Percentiles rank a stretch among this genome's conserved stretches.
Conservation (phyloP, 2,888 invertebrate genomes). For the Bombyx huttoni region DNA sequence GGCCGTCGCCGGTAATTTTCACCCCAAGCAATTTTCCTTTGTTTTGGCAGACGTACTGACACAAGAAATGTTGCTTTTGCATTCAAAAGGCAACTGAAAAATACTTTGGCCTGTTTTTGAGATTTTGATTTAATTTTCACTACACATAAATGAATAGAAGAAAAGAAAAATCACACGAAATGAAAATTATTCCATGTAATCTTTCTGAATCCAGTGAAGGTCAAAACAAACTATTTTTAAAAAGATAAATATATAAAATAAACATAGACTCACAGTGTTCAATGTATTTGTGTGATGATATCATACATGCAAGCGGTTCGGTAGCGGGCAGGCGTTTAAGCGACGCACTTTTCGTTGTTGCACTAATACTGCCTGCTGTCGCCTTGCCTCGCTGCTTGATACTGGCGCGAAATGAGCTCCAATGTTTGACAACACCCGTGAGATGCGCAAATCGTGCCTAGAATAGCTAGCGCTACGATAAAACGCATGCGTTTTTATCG, state of each 20-base stretch:
- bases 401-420: conserved; percentile 7
- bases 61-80: too few species aligned
- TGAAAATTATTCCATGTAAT: background rate
- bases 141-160: background rate
- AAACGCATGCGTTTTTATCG: conserved; percentile 8
- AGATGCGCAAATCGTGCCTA: conserved; percentile 10
- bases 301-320: conserved; percentile 31
- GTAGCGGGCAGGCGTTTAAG: conserved; percentile 14
- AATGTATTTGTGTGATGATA: conserved; percentile 23
- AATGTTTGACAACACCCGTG: conserved; percentile 19
- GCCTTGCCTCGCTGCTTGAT: background rate
- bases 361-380: conserved; percentile 14
- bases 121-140: background rate
- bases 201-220: background rate
- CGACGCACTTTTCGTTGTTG: conserved; percentile 35
- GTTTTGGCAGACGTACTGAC: conserved; percentile 16
- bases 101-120: too few species aligned
- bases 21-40: conserved; percentile 20
- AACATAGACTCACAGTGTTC: conserved; percentile 10
- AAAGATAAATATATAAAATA: background rate
- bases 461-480: conserved; percentile 1
- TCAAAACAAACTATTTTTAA: background rate
- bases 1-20: conserved; percentile 10
- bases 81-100: too few species aligned
- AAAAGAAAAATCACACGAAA: background rate